These are phyloP conservation scores for Imbricaverruca yamaguchii DNA, from an alignment of 2,888 invertebrate genomes.

Conservation along the genomic window DNA sequence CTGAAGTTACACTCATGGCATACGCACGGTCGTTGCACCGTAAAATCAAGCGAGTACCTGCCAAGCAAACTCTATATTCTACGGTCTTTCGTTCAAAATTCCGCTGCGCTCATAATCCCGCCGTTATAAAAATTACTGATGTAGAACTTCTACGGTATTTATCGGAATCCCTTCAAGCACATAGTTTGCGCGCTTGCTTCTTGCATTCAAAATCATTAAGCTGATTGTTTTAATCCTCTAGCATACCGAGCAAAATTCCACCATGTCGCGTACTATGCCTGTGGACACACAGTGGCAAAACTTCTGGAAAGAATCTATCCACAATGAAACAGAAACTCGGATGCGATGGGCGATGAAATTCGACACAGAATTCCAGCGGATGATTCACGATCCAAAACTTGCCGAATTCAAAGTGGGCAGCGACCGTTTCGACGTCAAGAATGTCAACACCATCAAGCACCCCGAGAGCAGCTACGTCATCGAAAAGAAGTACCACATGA, in stretches of 20 bases:
- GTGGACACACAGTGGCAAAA: conserved; percentile 4
- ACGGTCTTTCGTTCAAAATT: too few relatives aligned
- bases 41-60: too few relatives aligned
- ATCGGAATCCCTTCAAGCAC: too few relatives aligned
- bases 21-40: too few relatives aligned
- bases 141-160: too few relatives aligned
- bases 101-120: too few relatives aligned
- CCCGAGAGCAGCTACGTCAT: neutral
- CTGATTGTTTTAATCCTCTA: too few relatives aligned
- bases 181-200: too few relatives aligned
- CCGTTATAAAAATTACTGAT: too few relatives aligned
- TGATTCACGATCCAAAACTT: neutral
- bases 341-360: conserved; percentile 13
- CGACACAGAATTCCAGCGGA: neutral
- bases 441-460: neutral
- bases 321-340: neutral
- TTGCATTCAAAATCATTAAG: too few relatives aligned
- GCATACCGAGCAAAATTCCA: neutral
- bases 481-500: conserved; percentile 6
- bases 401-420: neutral
- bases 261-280: conserved; percentile 2
- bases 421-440: neutral
- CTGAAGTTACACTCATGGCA: too few relatives aligned
- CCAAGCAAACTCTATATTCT: too few relatives aligned
- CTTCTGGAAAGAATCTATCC: conserved; percentile 8